Conservation (phyloP, 53 echinoderm and acorn worm species). For the Henricia sp. region DNA sequence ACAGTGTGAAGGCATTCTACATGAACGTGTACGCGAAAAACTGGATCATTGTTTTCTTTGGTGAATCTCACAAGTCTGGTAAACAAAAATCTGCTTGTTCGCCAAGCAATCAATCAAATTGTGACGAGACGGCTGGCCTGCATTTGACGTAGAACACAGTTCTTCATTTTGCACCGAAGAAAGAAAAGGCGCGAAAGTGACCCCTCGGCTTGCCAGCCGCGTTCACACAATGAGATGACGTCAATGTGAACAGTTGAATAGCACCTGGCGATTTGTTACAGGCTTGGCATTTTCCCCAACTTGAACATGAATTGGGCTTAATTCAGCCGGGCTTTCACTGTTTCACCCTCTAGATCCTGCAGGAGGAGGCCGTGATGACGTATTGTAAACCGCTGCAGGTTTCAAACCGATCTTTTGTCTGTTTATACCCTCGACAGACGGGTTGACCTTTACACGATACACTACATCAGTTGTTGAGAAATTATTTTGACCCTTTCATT, state of each 20-base stretch:
- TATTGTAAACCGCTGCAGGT: not conserved
- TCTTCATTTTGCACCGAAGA: not conserved
- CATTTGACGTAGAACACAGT: not conserved
- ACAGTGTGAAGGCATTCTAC: not conserved
- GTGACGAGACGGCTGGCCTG: not conserved
- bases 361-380: not conserved
- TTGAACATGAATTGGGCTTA: not conserved
- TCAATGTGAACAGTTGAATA: not conserved
- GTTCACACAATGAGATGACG: conserved; percentile 18
- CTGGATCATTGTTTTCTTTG: not conserved
- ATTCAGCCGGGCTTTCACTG: too few relatives aligned
- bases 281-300: not conserved
- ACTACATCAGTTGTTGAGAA: too few relatives aligned
- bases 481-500: too few relatives aligned
- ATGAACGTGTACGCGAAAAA: not conserved
- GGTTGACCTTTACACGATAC: too few relatives aligned
- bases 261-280: not conserved
- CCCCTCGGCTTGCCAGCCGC: not conserved
- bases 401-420: not conserved
- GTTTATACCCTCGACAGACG: too few relatives aligned
- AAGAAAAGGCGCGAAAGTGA: not conserved
- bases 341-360: too few relatives aligned
- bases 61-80: not conserved
- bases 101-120: not conserved
- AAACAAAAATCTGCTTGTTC: not conserved